Evolutionary conservation across 2,797 vertebrate genomes (phyloP).

Genomic region (Thunnus albacares): DNA sequence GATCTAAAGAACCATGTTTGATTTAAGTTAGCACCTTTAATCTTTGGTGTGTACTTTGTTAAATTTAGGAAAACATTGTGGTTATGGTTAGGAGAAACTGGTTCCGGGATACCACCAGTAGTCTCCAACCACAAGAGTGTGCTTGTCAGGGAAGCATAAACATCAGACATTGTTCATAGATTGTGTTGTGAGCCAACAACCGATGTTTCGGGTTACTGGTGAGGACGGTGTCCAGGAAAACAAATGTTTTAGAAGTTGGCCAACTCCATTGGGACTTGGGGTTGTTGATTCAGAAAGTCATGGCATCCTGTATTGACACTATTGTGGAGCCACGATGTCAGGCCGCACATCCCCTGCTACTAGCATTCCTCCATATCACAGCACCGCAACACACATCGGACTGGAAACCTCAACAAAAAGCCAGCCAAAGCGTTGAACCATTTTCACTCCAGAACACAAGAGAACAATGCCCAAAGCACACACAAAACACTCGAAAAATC

Average conservation of each 20-base stretch:
- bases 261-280: neutral
- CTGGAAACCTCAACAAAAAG: constrained; percentile 20
- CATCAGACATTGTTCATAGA: neutral
- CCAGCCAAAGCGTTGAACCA: constrained; percentile 3
- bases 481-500: neutral
- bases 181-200: neutral
- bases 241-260: constrained; percentile 4
- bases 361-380: constrained; percentile 28
- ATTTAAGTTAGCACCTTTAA: neutral
- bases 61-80: neutral
- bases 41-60: no score
- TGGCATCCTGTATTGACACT: constrained; percentile 16
- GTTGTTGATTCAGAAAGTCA: constrained; percentile 26
- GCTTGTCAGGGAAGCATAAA: neutral
- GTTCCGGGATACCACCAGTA: neutral
- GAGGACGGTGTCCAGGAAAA: constrained; percentile 11
- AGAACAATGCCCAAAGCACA: constrained; percentile 17
- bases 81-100: neutral
- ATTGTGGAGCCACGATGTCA: neutral
- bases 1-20: neutral
- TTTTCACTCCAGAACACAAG: constrained; percentile 18
- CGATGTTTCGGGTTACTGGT: neutral
- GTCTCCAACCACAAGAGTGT: neutral
- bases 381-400: neutral
- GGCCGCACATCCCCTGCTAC: neutral